Evolutionary conservation across 2,113 vertebrate species (phyloP).

Genomic region (human (Homo sapiens)): DNA sequence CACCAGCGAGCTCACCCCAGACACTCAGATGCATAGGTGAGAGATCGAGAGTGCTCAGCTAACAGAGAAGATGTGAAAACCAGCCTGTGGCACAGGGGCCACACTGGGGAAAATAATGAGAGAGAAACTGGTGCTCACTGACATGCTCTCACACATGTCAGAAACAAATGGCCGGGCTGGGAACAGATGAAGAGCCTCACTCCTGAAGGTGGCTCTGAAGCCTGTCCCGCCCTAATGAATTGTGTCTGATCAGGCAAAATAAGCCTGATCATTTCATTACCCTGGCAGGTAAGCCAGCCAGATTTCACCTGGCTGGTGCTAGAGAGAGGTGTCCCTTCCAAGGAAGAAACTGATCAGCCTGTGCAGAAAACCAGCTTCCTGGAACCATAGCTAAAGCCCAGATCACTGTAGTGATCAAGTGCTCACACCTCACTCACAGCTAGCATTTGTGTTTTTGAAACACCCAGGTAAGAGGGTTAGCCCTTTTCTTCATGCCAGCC

Average conservation of each 20-base stretch:
- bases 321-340: background rate
- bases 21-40: background rate
- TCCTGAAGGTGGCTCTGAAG: background rate
- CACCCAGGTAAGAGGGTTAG: background rate
- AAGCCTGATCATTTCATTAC: background rate
- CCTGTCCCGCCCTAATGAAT: conserved; percentile 17
- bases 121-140: background rate
- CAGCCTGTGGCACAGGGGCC: fast-evolving
- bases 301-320: background rate
- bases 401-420: too few species aligned
- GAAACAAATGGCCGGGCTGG: background rate
- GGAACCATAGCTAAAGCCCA: background rate
- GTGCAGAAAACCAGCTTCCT: background rate
- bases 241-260: conserved; percentile 4
- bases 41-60: background rate
- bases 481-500: background rate
- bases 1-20: fast-evolving
- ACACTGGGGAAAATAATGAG: background rate
- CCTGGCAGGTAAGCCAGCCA: background rate
- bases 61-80: background rate
- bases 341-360: background rate
- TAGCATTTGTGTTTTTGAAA: background rate
- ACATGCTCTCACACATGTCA: background rate
- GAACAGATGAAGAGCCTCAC: background rate
- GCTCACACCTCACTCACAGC: background rate